Conservation (phyloP, 1,140 invertebrate genomes). For the Gryllus bimaculatus region DNA sequence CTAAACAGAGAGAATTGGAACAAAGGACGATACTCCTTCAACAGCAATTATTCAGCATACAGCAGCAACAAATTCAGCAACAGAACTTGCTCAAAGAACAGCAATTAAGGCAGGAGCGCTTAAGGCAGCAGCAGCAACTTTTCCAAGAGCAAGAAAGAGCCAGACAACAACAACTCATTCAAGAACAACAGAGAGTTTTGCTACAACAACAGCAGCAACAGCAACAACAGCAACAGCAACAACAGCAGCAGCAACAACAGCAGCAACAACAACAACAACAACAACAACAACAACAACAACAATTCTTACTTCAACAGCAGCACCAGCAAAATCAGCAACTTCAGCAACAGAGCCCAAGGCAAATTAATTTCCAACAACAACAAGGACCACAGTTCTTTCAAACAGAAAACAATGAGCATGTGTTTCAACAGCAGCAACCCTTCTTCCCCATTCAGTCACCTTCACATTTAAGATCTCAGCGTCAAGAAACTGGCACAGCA, state of each 20-base stretch:
- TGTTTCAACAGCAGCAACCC: background rate
- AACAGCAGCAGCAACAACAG: conserved; percentile 7
- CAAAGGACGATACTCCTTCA: conserved; percentile 33
- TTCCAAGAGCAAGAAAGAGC: background rate
- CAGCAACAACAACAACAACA: conserved; percentile 27
- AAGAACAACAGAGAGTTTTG: conserved; percentile 40
- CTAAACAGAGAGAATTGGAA: conserved; percentile 48
- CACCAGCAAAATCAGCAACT: conserved; percentile 34
- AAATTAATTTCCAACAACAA: conserved; percentile 24
- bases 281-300: conserved; percentile 46
- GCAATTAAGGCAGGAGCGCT: background rate
- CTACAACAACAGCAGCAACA: background rate
- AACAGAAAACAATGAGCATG: conserved; percentile 34
- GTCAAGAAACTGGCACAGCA: conserved; percentile 37
- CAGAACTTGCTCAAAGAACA: background rate
- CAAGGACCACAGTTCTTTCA: conserved; percentile 36
- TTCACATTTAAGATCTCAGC: conserved; percentile 15
- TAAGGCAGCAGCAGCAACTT: conserved; percentile 46
- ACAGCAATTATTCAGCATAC: background rate
- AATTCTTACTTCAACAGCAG: conserved; percentile 30
- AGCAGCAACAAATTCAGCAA: conserved; percentile 5
- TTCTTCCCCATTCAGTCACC: background rate
- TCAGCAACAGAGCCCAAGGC: conserved; percentile 21
- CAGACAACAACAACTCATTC: background rate
- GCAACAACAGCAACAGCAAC: background rate